A percentile compares a stretch with the other conserved stretches of the same genome.
phyloP scores from a whole-genome alignment of 2,888 invertebrate species.

The Patella pellucida region DNA sequence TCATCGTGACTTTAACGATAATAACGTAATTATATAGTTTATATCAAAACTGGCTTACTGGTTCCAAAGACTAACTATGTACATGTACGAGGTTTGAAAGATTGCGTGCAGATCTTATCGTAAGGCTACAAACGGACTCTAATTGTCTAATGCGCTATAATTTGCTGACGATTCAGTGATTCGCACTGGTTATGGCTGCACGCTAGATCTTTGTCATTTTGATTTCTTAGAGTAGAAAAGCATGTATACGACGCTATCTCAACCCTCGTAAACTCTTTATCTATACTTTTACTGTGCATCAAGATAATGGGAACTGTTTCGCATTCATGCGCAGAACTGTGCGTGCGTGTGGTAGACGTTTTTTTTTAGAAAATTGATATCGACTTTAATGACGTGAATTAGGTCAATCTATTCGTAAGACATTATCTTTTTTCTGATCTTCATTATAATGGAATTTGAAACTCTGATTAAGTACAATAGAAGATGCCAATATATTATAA shows the following conservation, averaged over 20 bases:
- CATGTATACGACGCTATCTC: background rate
- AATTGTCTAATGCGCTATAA: conserved; percentile 10
- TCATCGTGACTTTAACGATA: no score
- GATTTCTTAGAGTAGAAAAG: conserved; percentile 7
- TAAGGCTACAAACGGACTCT: background rate
- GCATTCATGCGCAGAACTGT: no score
- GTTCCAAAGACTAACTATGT: no score
- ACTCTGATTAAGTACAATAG: background rate
- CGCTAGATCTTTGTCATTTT: background rate
- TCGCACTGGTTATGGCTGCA: background rate
- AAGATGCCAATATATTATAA: background rate
- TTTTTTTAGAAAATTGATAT: background rate
- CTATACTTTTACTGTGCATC: background rate
- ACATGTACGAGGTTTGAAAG: background rate
- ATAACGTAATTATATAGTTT: no score
- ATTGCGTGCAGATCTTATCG: conserved; percentile 10
- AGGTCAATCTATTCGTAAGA: conserved; percentile 4
- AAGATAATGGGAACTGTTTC: no score
- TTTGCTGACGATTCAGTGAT: conserved; percentile 1
- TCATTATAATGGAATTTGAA: background rate
- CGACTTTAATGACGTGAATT: background rate
- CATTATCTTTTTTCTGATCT: background rate
- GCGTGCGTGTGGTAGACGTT: background rate
- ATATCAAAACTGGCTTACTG: no score
- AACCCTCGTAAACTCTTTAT: background rate